A percentile compares a stretch with the other conserved stretches of the same genome.
Evolutionary conservation across 2,888 invertebrate species (phyloP).

Genomic region (Papilio demoleus): DNA sequence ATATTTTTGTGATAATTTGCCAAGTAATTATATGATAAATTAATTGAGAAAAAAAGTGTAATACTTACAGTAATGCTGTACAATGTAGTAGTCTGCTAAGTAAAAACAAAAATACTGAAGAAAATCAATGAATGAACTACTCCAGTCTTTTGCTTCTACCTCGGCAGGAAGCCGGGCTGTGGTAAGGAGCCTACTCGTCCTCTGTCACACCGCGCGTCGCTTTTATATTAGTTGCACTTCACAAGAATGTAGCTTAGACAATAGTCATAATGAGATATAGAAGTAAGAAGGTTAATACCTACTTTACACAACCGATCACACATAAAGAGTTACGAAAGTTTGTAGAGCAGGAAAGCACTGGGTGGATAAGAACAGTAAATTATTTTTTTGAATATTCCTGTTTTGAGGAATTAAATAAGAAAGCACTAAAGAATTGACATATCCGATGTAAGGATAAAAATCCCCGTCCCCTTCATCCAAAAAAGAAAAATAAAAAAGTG

Average conservation of each 20-base stretch:
- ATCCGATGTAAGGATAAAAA: no score
- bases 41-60: background rate
- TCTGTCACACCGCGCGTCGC: slow-evolving; percentile 1
- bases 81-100: slow-evolving; percentile 44
- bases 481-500: no score
- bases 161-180: slow-evolving; percentile 40
- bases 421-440: no score
- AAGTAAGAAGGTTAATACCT: slow-evolving; percentile 34
- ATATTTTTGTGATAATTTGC: no score
- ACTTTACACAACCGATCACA: slow-evolving; percentile 5
- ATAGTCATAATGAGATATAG: slow-evolving; percentile 50
- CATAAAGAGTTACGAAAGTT: background rate
- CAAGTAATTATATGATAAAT: no score
- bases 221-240: slow-evolving; percentile 45
- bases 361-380: no score
- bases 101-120: slow-evolving; percentile 50
- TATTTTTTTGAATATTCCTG: no score
- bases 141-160: slow-evolving; percentile 51
- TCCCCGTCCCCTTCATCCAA: no score
- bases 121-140: slow-evolving; percentile 56
- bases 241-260: slow-evolving; percentile 42
- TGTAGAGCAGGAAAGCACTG: background rate
- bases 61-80: slow-evolving; percentile 45
- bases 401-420: no score
- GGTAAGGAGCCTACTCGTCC: slow-evolving; percentile 45